A percentile compares a stretch with the other conserved stretches of the same genome.
phyloP scores from a whole-genome alignment of 2,888 invertebrate genomes.

The Spilarctia lutea region DNA sequence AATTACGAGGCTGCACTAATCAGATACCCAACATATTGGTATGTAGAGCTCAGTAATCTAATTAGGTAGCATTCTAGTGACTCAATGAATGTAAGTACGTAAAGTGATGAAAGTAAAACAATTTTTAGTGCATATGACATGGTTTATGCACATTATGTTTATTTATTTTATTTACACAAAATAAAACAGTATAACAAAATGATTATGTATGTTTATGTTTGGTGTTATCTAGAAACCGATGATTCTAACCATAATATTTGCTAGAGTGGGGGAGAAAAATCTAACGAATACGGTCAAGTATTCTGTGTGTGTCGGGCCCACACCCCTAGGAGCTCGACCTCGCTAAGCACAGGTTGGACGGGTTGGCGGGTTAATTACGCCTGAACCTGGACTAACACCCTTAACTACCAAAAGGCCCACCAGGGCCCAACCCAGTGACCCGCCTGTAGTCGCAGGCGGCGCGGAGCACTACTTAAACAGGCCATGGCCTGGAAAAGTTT shows the following conservation, averaged over 20 bases:
- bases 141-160: neutral
- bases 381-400: no score
- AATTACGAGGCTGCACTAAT: conserved; percentile 6
- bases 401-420: no score
- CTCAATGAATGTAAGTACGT: neutral
- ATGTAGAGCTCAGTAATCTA: conserved; percentile 1
- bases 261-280: neutral
- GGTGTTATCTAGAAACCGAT: neutral
- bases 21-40: neutral
- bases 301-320: neutral
- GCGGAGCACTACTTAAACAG: no score
- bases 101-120: neutral
- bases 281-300: neutral
- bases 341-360: no score
- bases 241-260: neutral
- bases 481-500: no score
- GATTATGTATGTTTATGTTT: no score
- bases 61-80: conserved; percentile 4
- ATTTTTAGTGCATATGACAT: neutral
- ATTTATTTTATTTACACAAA: no score
- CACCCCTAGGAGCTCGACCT: no score
- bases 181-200: no score
- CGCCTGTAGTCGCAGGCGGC: no score
- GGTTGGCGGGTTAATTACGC: no score
- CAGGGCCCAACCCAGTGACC: no score